phyloP scores from a whole-genome alignment of 2,797 vertebrate genomes.

The Leptatherina wallacei region DNA sequence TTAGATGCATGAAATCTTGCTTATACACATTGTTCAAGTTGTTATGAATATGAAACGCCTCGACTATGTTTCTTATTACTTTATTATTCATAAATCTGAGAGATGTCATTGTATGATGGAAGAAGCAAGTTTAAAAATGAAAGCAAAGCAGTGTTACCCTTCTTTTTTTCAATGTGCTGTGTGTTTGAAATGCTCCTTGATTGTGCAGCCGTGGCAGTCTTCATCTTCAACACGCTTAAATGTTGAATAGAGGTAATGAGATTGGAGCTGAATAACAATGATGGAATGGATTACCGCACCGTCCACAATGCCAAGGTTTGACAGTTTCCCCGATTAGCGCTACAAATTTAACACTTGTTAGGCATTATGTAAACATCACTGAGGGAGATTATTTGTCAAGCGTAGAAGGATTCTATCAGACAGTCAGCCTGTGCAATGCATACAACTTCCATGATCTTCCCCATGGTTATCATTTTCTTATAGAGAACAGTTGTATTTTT shows the following conservation, averaged over 20 bases:
- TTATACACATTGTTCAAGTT: conserved; percentile 69
- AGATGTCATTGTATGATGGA: conserved; percentile 54
- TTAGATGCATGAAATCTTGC: conserved; percentile 75
- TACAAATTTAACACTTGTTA: conserved; percentile 81
- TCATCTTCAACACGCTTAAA: conserved; percentile 61
- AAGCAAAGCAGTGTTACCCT: conserved; percentile 53
- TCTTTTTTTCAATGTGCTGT: conserved; percentile 20
- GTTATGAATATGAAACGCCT: conserved; percentile 76
- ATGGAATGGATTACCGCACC: conserved; percentile 72
- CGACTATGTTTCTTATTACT: conserved; percentile 64
- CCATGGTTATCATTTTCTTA: neutral
- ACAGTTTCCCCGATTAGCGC: conserved; percentile 72
- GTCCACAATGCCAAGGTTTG: conserved; percentile 70
- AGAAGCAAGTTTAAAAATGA: conserved; percentile 60
- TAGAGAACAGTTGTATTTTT: too few relatives aligned
- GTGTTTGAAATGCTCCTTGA: conserved; percentile 55
- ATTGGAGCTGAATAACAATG: conserved; percentile 77
- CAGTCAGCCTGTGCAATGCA: conserved; percentile 44
- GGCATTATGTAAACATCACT: conserved; percentile 64
- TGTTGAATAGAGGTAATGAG: conserved; percentile 77
- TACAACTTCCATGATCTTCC: conserved; percentile 28
- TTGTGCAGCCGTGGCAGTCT: conserved; percentile 52
- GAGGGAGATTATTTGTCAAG: conserved; percentile 68
- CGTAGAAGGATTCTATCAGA: conserved; percentile 57
- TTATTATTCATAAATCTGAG: conserved; percentile 74